Evolutionary conservation across 2,797 vertebrate genomes (phyloP).

Genomic region (Macroramphosus scolopax): DNA sequence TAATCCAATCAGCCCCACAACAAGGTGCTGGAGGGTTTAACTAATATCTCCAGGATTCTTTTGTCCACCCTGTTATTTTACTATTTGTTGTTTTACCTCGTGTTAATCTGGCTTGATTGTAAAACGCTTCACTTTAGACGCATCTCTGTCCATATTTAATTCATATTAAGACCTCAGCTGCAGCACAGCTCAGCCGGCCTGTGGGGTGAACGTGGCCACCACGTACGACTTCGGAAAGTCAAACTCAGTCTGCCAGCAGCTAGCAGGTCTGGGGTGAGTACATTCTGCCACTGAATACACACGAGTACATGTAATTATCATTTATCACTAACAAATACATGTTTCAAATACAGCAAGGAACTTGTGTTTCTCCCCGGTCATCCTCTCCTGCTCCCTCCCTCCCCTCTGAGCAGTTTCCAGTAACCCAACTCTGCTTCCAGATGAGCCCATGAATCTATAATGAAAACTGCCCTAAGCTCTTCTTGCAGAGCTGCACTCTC

Average conservation of each 20-base stretch:
- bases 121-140: not conserved
- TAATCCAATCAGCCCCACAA: not conserved
- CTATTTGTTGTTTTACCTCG: too few species aligned
- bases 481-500: conserved; percentile 10
- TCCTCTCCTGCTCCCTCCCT: not conserved
- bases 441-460: conserved; percentile 25
- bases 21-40: not conserved
- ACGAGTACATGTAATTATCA: too few species aligned
- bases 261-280: conserved; percentile 25
- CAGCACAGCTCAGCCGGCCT: conserved; percentile 9
- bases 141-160: too few species aligned
- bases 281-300: conserved; percentile 25
- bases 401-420: conserved; percentile 20
- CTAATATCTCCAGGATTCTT: too few species aligned
- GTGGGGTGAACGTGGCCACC: conserved; percentile 25
- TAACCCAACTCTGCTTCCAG: conserved; percentile 8
- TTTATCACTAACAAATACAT: too few species aligned
- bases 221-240: conserved; percentile 25
- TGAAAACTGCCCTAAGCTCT: conserved; percentile 8
- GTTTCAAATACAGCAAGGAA: too few species aligned
- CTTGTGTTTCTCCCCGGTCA: conserved; percentile 8
- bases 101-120: not conserved
- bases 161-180: too few species aligned
- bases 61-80: too few species aligned
- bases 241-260: conserved; percentile 39